Conservation (phyloP, 2,113 vertebrate genomes). For the Paralichthys olivaceus region DNA sequence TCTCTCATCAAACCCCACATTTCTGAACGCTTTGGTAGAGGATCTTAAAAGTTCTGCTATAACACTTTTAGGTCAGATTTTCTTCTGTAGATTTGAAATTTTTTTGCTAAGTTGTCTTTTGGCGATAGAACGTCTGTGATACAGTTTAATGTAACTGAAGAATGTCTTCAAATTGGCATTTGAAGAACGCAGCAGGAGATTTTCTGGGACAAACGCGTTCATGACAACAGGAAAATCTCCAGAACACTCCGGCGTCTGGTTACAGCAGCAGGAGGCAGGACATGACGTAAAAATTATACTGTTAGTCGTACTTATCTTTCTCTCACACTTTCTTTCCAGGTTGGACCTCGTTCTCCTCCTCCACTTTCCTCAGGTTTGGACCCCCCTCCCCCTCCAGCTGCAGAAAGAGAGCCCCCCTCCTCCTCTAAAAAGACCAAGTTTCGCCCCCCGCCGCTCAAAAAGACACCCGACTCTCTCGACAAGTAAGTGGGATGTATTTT, state of each 20-base stretch:
- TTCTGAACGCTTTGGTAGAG: not conserved
- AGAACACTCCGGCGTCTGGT: too few relatives aligned
- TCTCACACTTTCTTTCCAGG: slow-evolving; percentile 45
- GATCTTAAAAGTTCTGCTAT: not conserved
- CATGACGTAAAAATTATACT: too few relatives aligned
- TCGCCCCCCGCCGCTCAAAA: slow-evolving; percentile 92
- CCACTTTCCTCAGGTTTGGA: slow-evolving; percentile 72
- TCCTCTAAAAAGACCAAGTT: slow-evolving; percentile 88
- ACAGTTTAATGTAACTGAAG: too few relatives aligned
- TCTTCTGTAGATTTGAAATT: too few relatives aligned
- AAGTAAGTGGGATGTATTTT: slow-evolving; percentile 82
- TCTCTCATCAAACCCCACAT: not conserved
- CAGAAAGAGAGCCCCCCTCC: slow-evolving; percentile 70
- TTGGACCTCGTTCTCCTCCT: slow-evolving; percentile 65
- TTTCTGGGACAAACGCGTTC: too few relatives aligned
- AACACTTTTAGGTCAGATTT: not conserved
- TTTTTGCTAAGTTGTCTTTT: too few relatives aligned
- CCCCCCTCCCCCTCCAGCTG: slow-evolving; percentile 70
- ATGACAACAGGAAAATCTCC: too few relatives aligned
- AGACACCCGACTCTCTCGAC: slow-evolving; percentile 88
- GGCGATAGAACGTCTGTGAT: too few relatives aligned
- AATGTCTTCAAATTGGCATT: too few relatives aligned
- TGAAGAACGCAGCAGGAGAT: too few relatives aligned
- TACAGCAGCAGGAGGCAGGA: too few relatives aligned
- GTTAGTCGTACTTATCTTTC: too few relatives aligned